phyloP scores from a whole-genome alignment of 2,888 invertebrate genomes.

The Tetramorium bicarinatum region DNA sequence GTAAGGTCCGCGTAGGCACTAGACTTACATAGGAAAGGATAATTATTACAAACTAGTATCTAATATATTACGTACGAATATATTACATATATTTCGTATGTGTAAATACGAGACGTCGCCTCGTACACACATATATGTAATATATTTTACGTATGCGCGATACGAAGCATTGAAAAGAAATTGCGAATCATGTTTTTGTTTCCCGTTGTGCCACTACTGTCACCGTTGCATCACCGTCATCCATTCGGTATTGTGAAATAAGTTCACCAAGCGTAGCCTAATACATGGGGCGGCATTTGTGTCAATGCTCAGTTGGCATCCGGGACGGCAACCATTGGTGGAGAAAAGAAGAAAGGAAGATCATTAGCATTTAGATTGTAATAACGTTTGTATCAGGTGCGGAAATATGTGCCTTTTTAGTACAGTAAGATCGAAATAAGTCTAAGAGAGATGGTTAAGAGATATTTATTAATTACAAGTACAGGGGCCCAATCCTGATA shows the following conservation, averaged over 20 bases:
- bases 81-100: conserved; percentile 80
- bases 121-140: conserved; percentile 76
- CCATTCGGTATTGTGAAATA: conserved; percentile 74
- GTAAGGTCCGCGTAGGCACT: conserved; percentile 82
- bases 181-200: conserved; percentile 36
- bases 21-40: conserved; percentile 76
- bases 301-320: conserved; percentile 65
- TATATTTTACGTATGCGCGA: conserved; percentile 67
- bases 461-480: conserved; percentile 74
- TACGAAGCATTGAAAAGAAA: conserved; percentile 39
- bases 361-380: conserved; percentile 79
- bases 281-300: conserved; percentile 38
- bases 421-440: conserved; percentile 85
- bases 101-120: conserved; percentile 69
- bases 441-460: conserved; percentile 81
- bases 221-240: conserved; percentile 60
- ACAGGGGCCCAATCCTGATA: conserved; percentile 74
- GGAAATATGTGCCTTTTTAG: conserved; percentile 86
- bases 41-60: conserved; percentile 83
- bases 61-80: conserved; percentile 74
- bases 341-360: conserved; percentile 58
- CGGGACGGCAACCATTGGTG: conserved; percentile 16
- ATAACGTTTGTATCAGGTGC: conserved; percentile 82
- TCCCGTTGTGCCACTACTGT: conserved; percentile 26
- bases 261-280: conserved; percentile 62